Evolutionary conservation across 2,888 invertebrate species (phyloP), one percentile per base, ranked within the genome.

Genomic region (Ligdia adustata): DNA sequence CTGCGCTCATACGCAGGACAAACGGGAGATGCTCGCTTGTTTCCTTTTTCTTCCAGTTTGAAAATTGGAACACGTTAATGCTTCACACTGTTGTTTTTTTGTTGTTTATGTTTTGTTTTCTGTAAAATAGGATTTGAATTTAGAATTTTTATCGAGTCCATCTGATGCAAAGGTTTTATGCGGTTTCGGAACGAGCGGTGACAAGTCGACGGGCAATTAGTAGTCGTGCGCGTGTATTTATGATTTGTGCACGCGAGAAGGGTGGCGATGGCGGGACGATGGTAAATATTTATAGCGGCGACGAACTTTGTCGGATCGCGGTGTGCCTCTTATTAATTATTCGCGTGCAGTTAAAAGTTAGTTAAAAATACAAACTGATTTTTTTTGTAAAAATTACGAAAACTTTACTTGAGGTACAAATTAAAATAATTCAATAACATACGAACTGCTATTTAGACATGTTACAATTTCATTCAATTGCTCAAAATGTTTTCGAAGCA

Each of bases 41-140:
- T 61, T 29, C 49, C 32, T 43, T n/a, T n/a, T n/a, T 52, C 33
- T 42, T 47, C 39, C 20, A 28, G 31, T 39, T 52, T 52, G 40
- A 31, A 31, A 54, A 58, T 60, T 64, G 53, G 48, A 37, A 52
- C 64, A 53, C 57, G 31, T 72, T 75, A 73, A 73, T 74, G 73
- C 72, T 75, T 71, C 61, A 56, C 55, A 56, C 67, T 64, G 60
- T 55, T 50, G 32, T 53, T 40, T 31, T 11, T 27, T 37, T 58
- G 64, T 64, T 67, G 64, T 63, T 53, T 63, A 54, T 65, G 69
- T 63, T 60, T 64, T 70, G 64, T 67, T 65, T 71, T 69, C 76
- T 76, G 76, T 64, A 76, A 72, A 64, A 32, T 52, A 47, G 31
- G 15, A 28, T 43, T 16, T 35, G 13, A 3, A 18, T 20, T 47